These are phyloP conservation scores for Oreochromis mossambicus DNA, from an alignment of 2,797 vertebrate species.

Conservation along the genomic window DNA sequence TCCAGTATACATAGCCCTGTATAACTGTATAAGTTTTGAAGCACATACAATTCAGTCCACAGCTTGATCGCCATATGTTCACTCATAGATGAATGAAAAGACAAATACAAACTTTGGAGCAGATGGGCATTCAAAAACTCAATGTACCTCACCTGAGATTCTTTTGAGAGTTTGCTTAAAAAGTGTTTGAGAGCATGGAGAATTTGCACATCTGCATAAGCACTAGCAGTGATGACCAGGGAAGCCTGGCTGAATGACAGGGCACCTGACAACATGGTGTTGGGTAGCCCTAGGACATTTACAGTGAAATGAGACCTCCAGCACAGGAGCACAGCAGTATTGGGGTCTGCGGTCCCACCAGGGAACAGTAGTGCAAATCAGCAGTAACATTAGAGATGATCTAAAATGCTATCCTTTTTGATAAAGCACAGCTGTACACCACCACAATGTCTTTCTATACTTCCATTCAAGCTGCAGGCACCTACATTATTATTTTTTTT, in stretches of 20 bases:
- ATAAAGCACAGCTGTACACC: constrained; percentile 2
- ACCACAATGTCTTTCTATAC: constrained; percentile 9
- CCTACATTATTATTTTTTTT: not conserved
- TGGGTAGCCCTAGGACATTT: constrained; percentile 53
- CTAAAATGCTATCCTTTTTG: constrained; percentile 24
- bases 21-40: not conserved
- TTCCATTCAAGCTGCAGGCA: constrained; percentile 18
- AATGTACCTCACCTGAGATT: constrained; percentile 14
- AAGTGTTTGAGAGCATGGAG: constrained; percentile 46
- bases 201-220: constrained; percentile 56
- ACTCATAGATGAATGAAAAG: constrained; percentile 1
- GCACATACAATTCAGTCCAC: not conserved
- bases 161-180: constrained; percentile 27
- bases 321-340: constrained; percentile 14
- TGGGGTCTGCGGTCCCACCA: constrained; percentile 49
- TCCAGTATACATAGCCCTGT: not conserved
- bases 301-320: constrained; percentile 35
- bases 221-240: constrained; percentile 51
- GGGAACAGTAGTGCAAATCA: constrained; percentile 58
- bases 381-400: constrained; percentile 50
- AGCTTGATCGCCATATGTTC: constrained; percentile 16
- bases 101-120: not conserved
- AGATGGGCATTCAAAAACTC: not conserved
- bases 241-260: constrained; percentile 65
- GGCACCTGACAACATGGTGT: constrained; percentile 65